Base-by-base conservation (phyloP, 2,797 vertebrate genomes). In the Sciaenops ocellatus region DNA sequence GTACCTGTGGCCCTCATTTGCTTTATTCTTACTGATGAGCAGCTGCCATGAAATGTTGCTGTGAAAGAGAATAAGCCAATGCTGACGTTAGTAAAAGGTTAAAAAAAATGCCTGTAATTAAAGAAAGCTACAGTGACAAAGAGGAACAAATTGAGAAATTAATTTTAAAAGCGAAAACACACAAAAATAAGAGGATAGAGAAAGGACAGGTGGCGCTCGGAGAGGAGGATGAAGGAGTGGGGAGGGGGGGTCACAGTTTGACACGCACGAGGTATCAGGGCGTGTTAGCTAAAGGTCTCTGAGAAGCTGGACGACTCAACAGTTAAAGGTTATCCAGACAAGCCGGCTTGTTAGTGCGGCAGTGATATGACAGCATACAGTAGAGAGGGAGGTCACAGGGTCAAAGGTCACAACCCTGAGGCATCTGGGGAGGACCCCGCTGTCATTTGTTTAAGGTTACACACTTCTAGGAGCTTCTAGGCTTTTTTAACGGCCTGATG, bases 321-420 rank as follows among this genome's bases (percentile, higher is more conserved):
- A 82, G 88, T 89, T 88, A 94, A 95, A 94, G 93, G 94, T 94
- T 94, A 92, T 82, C 70, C 50, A 86, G 89, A 90, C 81, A 82
- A 78, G 70, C 69, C 87, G 34, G 90, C 91, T 93, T 93, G 93
- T 94, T 93, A 94, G 90, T 67, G 83, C 54, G 20, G 61, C 76
- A 18, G 68, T 60, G 44, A 75, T 69, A 62, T 87, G 88, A 86
- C 73, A 83, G 79, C 5, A 12, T 83, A 80, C 75, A 78, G 83
- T 76, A 41, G 62, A 60, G 69, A 20, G n/a, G 46, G 61, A 51
- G 85, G 65, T 85, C 56, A 44, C 12, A 8, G 71, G 87, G 86
- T 90, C 89, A 79, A 22, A 73, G 84, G 77, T 81, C 73, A 20
- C 7, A 17, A 70, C 76, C 61, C 44, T 0, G 24, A 75, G 16